Evolutionary conservation across 1,140 invertebrate species (phyloP), one percentile per base, ranked within the genome.

Genomic region (Scylla paramamosain): DNA sequence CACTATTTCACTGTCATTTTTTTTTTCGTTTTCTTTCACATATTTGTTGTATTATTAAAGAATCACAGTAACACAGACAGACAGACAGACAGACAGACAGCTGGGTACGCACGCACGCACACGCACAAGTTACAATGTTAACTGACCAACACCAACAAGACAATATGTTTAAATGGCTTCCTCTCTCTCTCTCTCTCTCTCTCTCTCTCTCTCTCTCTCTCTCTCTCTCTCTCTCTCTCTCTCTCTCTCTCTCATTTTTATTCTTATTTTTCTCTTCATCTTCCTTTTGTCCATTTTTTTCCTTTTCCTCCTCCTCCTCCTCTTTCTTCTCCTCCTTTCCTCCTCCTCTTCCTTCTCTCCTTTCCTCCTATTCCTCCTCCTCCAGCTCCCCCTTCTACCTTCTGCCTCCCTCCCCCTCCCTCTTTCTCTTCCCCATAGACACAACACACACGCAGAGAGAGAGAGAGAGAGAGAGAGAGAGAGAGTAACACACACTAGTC

Each of bases 121-220:
- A 59, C 52, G 0, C 52, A 59, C 52, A 59, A 2, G 52, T 59
- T 59, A 59, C 52, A 20, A 59, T 59, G 52, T 59, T 20, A 20
- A 59, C 52, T 59, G 52, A 59, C 10, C 52, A 59, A 59, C 52
- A 59, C 20, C 12, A 16, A 59, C 16, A 28, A 82, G 10, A 84
- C 10, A 84, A 6, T 84, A 84, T 29, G n/a, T 0, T n/a, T 84
- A 28, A 84, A 84, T 25, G 14, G 28, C 39, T 59, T 28, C 32
- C 39, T 48, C 77, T 29, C 83, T 93, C 67, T 28, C 77, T 84
- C 39, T 86, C 82, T 88, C 31, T 86, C 83, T 28, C 82, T 91
- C 32, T 84, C 59, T 95, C n/a, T 94, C 67, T 93, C 25, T 93
- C 67, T 32, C 39, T 83, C 20, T 14, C 46, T 52, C 28, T 95